Percentiles rank a stretch among this genome's conserved stretches.
These are phyloP conservation scores for Dascyllus trimaculatus DNA, from an alignment of 2,113 vertebrate genomes.

Conservation along the genomic window DNA sequence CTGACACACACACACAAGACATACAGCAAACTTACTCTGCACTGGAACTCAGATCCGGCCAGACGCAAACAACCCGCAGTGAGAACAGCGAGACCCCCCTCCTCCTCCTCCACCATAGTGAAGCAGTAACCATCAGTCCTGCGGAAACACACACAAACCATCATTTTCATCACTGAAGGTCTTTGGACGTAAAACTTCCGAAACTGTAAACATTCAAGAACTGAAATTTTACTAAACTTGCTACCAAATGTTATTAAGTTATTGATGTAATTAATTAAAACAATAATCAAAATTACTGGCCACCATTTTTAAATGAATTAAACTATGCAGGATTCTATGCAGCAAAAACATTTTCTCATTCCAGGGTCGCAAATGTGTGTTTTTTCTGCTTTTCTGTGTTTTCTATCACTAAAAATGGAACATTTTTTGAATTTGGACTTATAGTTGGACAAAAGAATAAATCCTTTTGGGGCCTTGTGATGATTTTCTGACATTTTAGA, in stretches of 20 bases:
- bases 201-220: no score
- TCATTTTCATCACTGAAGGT: not conserved
- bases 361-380: not conserved
- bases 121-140: slow-evolving; percentile 98
- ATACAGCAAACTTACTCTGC: slow-evolving; percentile 88
- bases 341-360: no score
- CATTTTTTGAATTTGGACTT: not conserved
- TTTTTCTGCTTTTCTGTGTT: not conserved
- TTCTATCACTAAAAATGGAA: no score
- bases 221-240: no score
- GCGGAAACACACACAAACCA: slow-evolving; percentile 27
- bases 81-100: slow-evolving; percentile 87
- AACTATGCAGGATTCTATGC: no score
- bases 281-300: no score
- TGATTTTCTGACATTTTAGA: not conserved
- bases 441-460: not conserved
- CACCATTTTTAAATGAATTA: not conserved
- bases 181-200: no score
- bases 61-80: slow-evolving; percentile 93
- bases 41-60: slow-evolving; percentile 96
- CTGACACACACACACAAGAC: not conserved
- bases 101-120: slow-evolving; percentile 96
- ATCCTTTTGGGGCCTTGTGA: no score
- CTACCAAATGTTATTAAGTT: no score
- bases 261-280: no score